These are phyloP conservation scores for Dermatophagoides farinae DNA, from an alignment of 1,140 invertebrate species.

Conservation along the genomic window DNA sequence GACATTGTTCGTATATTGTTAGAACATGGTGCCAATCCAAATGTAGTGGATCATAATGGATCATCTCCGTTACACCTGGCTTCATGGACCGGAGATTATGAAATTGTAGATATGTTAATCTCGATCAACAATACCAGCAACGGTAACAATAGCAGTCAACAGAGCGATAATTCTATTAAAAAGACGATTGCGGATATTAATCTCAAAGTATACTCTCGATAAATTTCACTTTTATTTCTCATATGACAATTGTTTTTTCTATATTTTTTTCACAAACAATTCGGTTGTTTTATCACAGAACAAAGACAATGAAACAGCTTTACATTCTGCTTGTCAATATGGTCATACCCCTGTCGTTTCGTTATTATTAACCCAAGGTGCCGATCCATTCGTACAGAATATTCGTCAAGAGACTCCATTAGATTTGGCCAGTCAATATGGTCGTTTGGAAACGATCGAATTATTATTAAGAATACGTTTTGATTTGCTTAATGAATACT, in stretches of 20 bases:
- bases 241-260: background rate
- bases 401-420: conserved; percentile 69
- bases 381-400: conserved; percentile 74
- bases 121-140: conserved; percentile 28
- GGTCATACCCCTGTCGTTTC: conserved; percentile 73
- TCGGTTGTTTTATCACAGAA: conserved; percentile 38
- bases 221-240: background rate
- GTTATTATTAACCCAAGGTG: conserved; percentile 59
- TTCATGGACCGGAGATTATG: conserved; percentile 65
- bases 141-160: background rate
- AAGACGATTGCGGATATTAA: background rate
- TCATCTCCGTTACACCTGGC: conserved; percentile 69
- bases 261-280: background rate
- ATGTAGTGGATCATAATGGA: conserved; percentile 58
- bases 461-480: conserved; percentile 38
- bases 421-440: conserved; percentile 69
- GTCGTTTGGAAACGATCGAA: conserved; percentile 62
- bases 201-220: background rate
- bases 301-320: conserved; percentile 70
- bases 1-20: conserved; percentile 67
- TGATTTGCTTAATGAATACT: conserved; percentile 6
- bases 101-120: conserved; percentile 55
- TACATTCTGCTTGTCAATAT: conserved; percentile 84
- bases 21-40: conserved; percentile 67
- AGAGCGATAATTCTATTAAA: background rate